phyloP scores from a whole-genome alignment of 2,797 vertebrate species.

The Luscinia megarhynchos region DNA sequence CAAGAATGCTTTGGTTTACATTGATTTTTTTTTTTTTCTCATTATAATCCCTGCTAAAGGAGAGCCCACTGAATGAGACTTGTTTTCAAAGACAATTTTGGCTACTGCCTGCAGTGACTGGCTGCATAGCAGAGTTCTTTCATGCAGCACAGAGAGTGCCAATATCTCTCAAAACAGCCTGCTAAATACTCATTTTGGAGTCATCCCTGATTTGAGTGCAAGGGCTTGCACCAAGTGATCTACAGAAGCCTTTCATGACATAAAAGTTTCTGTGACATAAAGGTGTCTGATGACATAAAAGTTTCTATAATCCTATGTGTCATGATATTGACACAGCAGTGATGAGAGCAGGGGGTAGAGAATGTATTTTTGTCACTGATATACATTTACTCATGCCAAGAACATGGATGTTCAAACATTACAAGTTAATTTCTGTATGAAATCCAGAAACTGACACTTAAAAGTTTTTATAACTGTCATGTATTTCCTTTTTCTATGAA shows the following conservation, averaged over 20 bases:
- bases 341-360: accelerated
- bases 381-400: background rate
- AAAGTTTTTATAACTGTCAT: background rate
- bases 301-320: background rate
- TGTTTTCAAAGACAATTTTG: background rate
- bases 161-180: background rate
- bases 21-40: background rate
- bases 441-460: background rate
- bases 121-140: background rate
- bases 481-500: background rate
- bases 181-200: background rate
- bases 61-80: background rate
- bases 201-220: background rate
- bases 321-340: background rate
- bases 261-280: background rate
- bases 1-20: background rate
- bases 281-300: too few relatives aligned
- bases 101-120: background rate
- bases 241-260: background rate
- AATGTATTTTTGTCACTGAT: background rate
- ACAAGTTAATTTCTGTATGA: background rate
- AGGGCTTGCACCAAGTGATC: background rate
- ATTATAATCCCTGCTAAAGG: background rate
- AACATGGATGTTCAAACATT: background rate
- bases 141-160: background rate